Conservation (phyloP, 2,797 vertebrate genomes). For the Gallirallus australis region DNA sequence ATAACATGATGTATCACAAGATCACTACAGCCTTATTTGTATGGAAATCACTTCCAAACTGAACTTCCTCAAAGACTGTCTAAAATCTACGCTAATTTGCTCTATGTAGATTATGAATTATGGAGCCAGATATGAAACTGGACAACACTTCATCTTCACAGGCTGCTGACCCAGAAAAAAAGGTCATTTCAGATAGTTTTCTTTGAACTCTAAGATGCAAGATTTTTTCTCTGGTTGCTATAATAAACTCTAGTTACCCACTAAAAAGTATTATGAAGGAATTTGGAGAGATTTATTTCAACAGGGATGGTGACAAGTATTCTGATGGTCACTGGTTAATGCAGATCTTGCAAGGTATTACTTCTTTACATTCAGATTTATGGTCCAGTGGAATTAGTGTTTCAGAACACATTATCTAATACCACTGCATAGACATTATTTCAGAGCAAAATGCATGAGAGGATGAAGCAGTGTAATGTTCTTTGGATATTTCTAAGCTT, state of each 20-base stretch:
- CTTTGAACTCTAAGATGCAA: neutral
- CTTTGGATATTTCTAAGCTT: neutral
- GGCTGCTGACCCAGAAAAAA: neutral
- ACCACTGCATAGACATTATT: neutral
- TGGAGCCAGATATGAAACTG: neutral
- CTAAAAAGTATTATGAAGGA: neutral
- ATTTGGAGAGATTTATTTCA: neutral
- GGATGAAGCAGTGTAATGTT: neutral
- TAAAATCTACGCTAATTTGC: neutral
- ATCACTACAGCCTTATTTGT: neutral
- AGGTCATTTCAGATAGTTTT: fast-evolving
- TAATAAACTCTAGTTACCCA: neutral
- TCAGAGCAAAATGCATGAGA: neutral
- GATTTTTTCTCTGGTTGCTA: neutral
- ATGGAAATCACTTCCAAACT: neutral
- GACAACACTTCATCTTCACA: neutral
- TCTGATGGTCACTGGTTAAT: neutral
- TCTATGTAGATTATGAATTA: neutral
- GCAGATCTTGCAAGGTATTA: neutral
- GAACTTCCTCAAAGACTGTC: neutral
- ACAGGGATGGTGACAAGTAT: neutral
- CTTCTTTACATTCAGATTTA: neutral
- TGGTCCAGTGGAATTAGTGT: neutral
- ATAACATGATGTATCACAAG: neutral
- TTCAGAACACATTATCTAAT: neutral